These are phyloP conservation scores for Cepphus grylle DNA, from an alignment of 2,113 vertebrate species.

Conservation along the genomic window DNA sequence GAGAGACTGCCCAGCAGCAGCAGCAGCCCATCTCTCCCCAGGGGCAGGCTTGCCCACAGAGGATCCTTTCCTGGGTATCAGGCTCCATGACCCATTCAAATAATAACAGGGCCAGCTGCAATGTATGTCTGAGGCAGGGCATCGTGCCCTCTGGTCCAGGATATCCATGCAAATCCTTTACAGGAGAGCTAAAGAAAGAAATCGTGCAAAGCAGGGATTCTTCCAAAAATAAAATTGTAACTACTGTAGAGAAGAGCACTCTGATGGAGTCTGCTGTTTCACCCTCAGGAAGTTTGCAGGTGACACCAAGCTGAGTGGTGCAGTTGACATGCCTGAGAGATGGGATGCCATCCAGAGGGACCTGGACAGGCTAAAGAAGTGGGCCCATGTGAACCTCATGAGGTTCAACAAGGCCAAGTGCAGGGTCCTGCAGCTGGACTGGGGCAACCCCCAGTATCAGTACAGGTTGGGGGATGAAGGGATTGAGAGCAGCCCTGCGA, in stretches of 20 bases:
- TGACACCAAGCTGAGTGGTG: background rate
- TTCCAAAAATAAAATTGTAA: background rate
- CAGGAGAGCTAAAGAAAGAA: background rate
- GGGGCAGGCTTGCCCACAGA: background rate
- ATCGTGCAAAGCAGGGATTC: background rate
- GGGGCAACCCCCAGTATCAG: background rate
- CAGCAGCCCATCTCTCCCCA: background rate
- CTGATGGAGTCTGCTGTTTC: background rate
- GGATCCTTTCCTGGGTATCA: background rate
- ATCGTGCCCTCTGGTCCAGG: background rate
- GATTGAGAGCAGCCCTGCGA: background rate
- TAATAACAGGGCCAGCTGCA: background rate
- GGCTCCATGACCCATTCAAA: background rate
- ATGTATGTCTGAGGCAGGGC: background rate
- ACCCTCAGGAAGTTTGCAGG: background rate
- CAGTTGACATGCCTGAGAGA: background rate
- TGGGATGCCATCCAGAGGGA: background rate
- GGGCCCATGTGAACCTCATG: background rate
- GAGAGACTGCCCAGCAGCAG: background rate
- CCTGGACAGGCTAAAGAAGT: background rate
- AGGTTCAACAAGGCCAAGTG: background rate
- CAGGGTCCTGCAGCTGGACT: background rate
- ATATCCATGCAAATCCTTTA: background rate
- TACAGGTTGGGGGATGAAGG: background rate
- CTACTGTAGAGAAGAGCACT: background rate